Evolutionary conservation across 2,888 invertebrate genomes (phyloP).

Genomic region (Eupithecia abbreviata): DNA sequence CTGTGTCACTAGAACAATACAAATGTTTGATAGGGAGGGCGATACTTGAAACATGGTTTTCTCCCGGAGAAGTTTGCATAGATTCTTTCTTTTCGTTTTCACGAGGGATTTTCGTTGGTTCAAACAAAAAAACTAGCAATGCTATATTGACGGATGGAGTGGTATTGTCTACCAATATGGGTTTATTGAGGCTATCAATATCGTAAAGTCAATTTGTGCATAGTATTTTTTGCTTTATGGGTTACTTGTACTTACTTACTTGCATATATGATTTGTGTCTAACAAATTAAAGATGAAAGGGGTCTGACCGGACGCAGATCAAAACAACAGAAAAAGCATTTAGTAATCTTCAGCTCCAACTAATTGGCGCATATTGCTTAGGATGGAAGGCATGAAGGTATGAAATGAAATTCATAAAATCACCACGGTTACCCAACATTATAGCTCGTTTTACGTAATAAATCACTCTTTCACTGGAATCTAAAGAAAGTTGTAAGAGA

Average conservation of each 20-base stretch:
- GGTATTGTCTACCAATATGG: neutral
- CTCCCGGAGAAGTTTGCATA: constrained; percentile 15
- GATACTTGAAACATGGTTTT: constrained; percentile 33
- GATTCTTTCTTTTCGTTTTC: too few species aligned
- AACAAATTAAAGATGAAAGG: neutral
- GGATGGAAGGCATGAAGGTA: neutral
- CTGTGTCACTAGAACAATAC: constrained; percentile 70
- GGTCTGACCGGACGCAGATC: neutral
- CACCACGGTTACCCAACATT: constrained; percentile 10
- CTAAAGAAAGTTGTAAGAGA: constrained; percentile 42
- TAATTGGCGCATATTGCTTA: neutral
- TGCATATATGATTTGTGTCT: neutral
- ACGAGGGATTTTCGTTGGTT: neutral
- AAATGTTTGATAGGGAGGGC: constrained; percentile 34
- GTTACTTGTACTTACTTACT: too few species aligned
- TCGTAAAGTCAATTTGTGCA: neutral
- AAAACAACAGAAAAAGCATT: neutral
- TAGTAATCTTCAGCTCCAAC: neutral
- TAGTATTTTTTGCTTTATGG: too few species aligned
- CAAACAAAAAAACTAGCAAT: neutral
- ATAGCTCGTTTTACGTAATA: constrained; percentile 30
- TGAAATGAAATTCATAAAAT: constrained; percentile 5
- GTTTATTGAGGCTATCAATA: neutral
- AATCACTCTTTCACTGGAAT: constrained; percentile 40
- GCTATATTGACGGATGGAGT: neutral